These are phyloP conservation scores for Phoenicopterus ruber DNA, from an alignment of 2,113 vertebrate species.

Conservation along the genomic window DNA sequence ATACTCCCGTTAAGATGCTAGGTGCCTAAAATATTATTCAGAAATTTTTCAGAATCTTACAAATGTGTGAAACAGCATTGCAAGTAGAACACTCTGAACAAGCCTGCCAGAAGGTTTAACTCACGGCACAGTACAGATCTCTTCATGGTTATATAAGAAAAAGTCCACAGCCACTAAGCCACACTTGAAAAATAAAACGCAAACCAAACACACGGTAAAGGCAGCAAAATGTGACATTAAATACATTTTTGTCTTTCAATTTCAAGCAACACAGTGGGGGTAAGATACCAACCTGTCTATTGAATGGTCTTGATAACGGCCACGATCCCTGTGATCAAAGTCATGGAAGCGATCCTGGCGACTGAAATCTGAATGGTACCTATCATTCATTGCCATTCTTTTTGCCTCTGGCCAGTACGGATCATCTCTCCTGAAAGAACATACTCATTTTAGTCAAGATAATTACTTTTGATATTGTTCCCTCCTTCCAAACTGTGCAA, in stretches of 20 bases:
- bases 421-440: conserved; percentile 83
- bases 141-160: neutral
- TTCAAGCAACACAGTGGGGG: neutral
- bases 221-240: neutral
- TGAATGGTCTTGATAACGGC: conserved; percentile 86
- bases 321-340: conserved; percentile 90
- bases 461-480: neutral
- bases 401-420: conserved; percentile 88
- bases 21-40: neutral
- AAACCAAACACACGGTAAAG: neutral
- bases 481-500: neutral
- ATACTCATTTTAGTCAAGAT: neutral
- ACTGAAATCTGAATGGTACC: conserved; percentile 87
- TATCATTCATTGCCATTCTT: conserved; percentile 87
- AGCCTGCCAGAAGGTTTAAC: neutral
- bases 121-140: neutral
- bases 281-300: conserved; percentile 79
- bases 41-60: neutral
- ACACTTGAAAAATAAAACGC: neutral
- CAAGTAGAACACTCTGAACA: neutral
- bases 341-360: conserved; percentile 93
- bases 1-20: neutral
- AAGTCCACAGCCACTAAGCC: neutral
- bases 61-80: neutral
- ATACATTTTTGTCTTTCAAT: neutral